Evolutionary conservation across 2,888 invertebrate species (phyloP), one percentile per base, ranked within the genome.

Genomic region (Creontiades dilutus): DNA sequence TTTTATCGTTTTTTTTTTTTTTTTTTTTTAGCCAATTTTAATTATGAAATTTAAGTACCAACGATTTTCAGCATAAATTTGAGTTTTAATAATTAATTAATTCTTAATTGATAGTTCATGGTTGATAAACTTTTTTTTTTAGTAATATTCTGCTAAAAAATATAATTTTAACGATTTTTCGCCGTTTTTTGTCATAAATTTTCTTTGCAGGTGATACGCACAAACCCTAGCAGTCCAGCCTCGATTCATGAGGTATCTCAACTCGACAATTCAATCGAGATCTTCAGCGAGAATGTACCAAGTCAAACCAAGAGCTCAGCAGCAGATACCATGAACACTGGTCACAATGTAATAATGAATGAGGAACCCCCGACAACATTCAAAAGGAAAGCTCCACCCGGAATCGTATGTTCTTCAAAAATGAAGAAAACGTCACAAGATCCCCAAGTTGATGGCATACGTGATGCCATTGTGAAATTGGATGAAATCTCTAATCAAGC

Each of bases 81-180:
- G n/a, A n/a, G n/a, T n/a, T n/a, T n/a, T n/a, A n/a, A n/a, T n/a
- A n/a, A n/a, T n/a, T n/a, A n/a, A n/a, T n/a, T n/a, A n/a, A n/a
- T n/a, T n/a, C n/a, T n/a, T n/a, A n/a, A n/a, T 11, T 82, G 19
- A 68, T n/a, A 88, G 90, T 75, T 47, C 57, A 28, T 61, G 80
- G 19, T 88, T 90, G n/a, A 37, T 55, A 9, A 90, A 61, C 19
- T 88, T 87, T 68, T 90, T 90, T 9, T 88, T 75, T 48, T 90
- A 86, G n/a, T 88, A 37, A 14, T 48, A 52, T 57, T 87, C 90
- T 9, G 61, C 27, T 90, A 89, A 90, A 52, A 75, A 91, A 90
- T n/a, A 52, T 76, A 52, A 28, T 19, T 89, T 82, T 23, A 78
- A 90, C 78, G 46, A 3, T 82, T 37, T 88, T 88, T 90, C 90